Conservation (phyloP, 2,888 invertebrate genomes). For the Polydesmus complanatus region DNA sequence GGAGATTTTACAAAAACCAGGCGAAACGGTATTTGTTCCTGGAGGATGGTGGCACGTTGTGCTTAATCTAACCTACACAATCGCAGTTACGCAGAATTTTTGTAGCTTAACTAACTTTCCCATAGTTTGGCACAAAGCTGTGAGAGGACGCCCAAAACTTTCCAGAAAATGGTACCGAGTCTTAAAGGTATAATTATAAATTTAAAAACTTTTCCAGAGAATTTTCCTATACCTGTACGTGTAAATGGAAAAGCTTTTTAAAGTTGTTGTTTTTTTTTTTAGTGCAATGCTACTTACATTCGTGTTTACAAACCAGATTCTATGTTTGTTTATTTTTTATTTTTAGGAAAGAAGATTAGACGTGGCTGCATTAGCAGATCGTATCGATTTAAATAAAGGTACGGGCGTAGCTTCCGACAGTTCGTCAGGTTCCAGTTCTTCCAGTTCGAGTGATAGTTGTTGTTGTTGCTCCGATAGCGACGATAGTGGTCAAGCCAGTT, state of each 20-base stretch:
- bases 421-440: conserved; percentile 70
- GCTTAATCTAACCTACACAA: conserved; percentile 84
- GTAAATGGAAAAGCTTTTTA: neutral
- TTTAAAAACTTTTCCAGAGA: neutral
- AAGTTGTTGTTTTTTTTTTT: neutral
- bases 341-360: conserved; percentile 54
- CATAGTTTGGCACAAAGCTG: conserved; percentile 95
- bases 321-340: conserved; percentile 6
- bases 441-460: conserved; percentile 31
- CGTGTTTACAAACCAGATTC: neutral
- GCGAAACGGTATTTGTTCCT: conserved; percentile 95
- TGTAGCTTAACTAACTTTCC: conserved; percentile 92
- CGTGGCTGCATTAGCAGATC: conserved; percentile 60
- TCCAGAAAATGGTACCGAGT: conserved; percentile 73
- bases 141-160: conserved; percentile 85
- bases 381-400: conserved; percentile 67
- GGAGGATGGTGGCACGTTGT: conserved; percentile 99
- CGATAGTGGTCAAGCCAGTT: conserved; percentile 73
- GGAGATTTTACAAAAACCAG: conserved; percentile 87
- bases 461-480: conserved; percentile 47
- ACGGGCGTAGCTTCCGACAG: conserved; percentile 91
- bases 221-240: neutral
- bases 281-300: no score
- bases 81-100: conserved; percentile 97
- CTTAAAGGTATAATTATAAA: conserved; percentile 33